Percentiles rank a stretch among this genome's conserved stretches.
Evolutionary conservation across 2,888 invertebrate genomes (phyloP).

Genomic region (Stenodera caucasica): DNA sequence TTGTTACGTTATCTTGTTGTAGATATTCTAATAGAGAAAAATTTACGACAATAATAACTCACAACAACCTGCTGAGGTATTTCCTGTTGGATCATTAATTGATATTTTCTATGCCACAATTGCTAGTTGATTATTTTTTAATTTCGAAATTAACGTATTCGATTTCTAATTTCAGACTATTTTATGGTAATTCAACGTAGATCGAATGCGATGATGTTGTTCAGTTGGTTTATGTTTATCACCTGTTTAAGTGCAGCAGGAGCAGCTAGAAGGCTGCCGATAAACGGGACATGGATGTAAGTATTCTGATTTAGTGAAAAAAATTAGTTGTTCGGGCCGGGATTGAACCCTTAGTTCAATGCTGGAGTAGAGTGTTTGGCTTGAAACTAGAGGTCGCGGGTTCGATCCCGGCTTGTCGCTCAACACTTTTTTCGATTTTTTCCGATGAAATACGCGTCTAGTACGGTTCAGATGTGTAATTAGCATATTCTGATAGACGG

Average conservation of each 20-base stretch:
- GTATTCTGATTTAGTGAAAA: too few species aligned
- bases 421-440: too few species aligned
- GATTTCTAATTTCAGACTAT: not conserved
- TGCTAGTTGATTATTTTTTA: not conserved
- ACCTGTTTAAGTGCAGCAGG: conserved; percentile 40
- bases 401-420: too few species aligned
- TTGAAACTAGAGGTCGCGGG: too few species aligned
- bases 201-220: conserved; percentile 38
- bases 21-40: not conserved
- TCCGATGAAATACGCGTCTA: too few species aligned
- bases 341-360: too few species aligned
- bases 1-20: not conserved
- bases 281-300: conserved; percentile 49
- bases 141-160: too few species aligned
- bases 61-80: not conserved
- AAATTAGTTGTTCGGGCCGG: too few species aligned
- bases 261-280: conserved; percentile 41
- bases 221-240: conserved; percentile 39
- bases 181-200: not conserved
- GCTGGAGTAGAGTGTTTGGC: too few species aligned
- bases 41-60: conserved; percentile 4
- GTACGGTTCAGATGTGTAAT: too few species aligned
- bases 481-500: too few species aligned
- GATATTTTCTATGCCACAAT: not conserved
- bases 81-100: conserved; percentile 2